Percentiles rank a stretch among this genome's conserved stretches.
Evolutionary conservation across 2,113 vertebrate species (phyloP).

Genomic region (Aegithalos caudatus): DNA sequence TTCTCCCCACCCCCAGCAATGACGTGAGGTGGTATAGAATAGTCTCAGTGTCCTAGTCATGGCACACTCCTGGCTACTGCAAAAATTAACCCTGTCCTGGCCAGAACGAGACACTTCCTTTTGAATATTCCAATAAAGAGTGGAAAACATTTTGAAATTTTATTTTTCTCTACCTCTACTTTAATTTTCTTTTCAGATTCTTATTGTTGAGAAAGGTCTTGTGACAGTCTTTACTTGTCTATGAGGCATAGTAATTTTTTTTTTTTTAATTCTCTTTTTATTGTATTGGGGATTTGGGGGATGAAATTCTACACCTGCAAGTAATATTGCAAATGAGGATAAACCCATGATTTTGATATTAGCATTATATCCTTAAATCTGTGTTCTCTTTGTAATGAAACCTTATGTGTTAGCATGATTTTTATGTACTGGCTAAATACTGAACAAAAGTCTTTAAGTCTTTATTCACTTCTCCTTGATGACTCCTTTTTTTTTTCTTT

Average conservation of each 20-base stretch:
- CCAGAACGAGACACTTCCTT: not conserved
- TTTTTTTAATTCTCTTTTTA: not conserved
- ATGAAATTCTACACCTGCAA: not conserved
- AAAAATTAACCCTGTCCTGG: not conserved
- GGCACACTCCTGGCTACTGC: not conserved
- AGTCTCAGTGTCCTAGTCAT: not conserved
- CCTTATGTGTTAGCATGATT: not conserved
- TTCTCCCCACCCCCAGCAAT: fast-evolving
- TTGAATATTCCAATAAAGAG: not conserved
- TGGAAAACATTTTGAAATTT: not conserved
- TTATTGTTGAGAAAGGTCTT: not conserved
- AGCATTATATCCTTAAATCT: not conserved
- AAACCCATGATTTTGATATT: not conserved
- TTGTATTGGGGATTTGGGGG: fast-evolving
- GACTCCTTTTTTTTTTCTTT: not conserved
- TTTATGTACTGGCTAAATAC: not conserved
- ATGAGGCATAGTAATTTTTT: not conserved
- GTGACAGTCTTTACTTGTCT: not conserved
- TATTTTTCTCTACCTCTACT: not conserved
- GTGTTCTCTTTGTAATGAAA: not conserved
- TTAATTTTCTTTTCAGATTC: not conserved
- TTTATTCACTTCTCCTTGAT: not conserved
- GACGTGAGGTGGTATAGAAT: no score
- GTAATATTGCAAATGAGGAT: not conserved
- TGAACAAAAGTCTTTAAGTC: not conserved